Evolutionary conservation across 2,888 invertebrate species (phyloP).

Genomic region (Podotricha telesiphe): DNA sequence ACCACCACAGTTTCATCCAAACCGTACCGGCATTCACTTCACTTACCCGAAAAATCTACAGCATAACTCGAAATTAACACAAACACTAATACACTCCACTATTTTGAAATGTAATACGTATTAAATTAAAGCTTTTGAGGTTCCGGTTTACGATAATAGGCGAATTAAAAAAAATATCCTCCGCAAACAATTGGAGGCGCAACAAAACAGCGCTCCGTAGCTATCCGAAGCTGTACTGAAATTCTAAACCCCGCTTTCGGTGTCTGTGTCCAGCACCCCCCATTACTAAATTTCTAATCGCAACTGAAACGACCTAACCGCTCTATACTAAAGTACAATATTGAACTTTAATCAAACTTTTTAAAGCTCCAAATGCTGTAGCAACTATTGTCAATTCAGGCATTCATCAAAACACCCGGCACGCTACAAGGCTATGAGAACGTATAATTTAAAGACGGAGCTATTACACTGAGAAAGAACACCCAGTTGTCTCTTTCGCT

Average conservation of each 20-base stretch:
- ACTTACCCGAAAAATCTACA: constrained; percentile 71
- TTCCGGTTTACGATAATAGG: constrained; percentile 51
- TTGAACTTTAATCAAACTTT: rapidly evolving
- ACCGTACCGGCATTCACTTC: constrained; percentile 70
- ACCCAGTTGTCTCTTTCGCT: constrained; percentile 63
- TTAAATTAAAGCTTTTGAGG: constrained; percentile 36
- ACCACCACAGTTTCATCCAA: constrained; percentile 70
- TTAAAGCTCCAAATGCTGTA: constrained; percentile 51
- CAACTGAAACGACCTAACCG: constrained; percentile 52
- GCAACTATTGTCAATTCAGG: constrained; percentile 44
- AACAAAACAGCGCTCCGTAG: constrained; percentile 80
- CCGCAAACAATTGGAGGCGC: constrained; percentile 77
- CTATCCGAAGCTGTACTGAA: constrained; percentile 84
- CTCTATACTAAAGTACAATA: constrained; percentile 33
- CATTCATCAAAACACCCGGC: constrained; percentile 52
- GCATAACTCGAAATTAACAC: constrained; percentile 49
- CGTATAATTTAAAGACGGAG: constrained; percentile 83
- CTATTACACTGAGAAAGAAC: constrained; percentile 52
- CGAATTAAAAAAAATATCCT: constrained; percentile 71
- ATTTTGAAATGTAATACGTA: constrained; percentile 43
- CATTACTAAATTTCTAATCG: constrained; percentile 78
- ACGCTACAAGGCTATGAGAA: constrained; percentile 82
- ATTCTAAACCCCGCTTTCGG: constrained; percentile 82
- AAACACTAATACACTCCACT: constrained; percentile 49
- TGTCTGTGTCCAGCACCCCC: constrained; percentile 83